A percentile compares a stretch with the other conserved stretches of the same genome.
Evolutionary conservation across 2,888 invertebrate species (phyloP).

Genomic region (Venusia cambrica): DNA sequence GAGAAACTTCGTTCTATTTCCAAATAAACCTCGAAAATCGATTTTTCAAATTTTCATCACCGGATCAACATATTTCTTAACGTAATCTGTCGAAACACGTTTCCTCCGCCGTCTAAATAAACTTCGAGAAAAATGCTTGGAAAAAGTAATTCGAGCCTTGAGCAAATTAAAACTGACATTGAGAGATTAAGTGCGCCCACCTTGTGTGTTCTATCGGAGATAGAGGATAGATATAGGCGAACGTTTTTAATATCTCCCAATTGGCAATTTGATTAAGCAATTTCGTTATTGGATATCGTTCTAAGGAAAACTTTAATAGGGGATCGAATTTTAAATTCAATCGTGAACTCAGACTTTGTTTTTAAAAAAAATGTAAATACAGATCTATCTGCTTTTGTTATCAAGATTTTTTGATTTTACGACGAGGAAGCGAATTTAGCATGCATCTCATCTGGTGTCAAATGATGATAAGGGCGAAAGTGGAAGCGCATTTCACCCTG

Average conservation of each 20-base stretch:
- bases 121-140: conserved; percentile 72
- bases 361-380: too few species aligned
- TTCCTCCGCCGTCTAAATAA: conserved; percentile 58
- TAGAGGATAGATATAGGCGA: conserved; percentile 32
- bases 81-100: conserved; percentile 62
- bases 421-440: too few species aligned
- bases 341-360: too few species aligned
- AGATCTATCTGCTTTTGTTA: too few species aligned
- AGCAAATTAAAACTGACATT: conserved; percentile 78
- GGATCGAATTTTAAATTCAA: not conserved
- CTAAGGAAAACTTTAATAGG: conserved; percentile 8
- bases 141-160: conserved; percentile 72
- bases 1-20: conserved; percentile 25
- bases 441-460: too few species aligned
- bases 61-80: conserved; percentile 48
- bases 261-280: conserved; percentile 46
- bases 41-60: conserved; percentile 39
- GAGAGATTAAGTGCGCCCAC: conserved; percentile 71
- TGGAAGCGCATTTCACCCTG: too few species aligned
- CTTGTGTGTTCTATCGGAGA: conserved; percentile 52
- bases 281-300: conserved; percentile 30
- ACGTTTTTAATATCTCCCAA: conserved; percentile 39
- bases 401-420: too few species aligned
- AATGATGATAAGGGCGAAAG: too few species aligned
- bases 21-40: conserved; percentile 19